Conservation (phyloP, 2,797 vertebrate genomes). For the Gambusia yucatana region DNA sequence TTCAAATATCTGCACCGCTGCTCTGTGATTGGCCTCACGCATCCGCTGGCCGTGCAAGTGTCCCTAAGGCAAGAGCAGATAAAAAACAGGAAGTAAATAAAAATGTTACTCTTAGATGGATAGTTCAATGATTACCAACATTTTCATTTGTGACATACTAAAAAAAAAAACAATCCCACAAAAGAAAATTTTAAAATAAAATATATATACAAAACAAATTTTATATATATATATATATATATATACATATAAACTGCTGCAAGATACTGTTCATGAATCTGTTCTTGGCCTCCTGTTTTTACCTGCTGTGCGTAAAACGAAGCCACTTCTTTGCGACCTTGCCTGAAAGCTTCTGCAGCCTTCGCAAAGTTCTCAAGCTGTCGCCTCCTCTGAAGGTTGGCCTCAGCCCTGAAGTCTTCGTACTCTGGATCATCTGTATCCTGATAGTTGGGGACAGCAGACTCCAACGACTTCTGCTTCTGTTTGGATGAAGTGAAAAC, state of each 20-base stretch:
- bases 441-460: conserved; percentile 77
- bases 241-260: background rate
- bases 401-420: conserved; percentile 92
- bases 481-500: conserved; percentile 24
- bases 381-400: conserved; percentile 86
- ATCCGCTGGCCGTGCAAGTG: conserved; percentile 90
- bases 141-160: background rate
- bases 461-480: conserved; percentile 50
- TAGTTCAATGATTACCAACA: background rate
- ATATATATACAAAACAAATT: too few relatives aligned
- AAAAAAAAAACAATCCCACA: background rate
- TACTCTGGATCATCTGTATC: conserved; percentile 91
- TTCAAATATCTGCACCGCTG: conserved; percentile 92
- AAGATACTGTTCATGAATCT: background rate
- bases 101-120: background rate
- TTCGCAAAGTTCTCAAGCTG: conserved; percentile 90
- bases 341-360: conserved; percentile 90
- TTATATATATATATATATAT: too few relatives aligned
- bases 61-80: conserved; percentile 77
- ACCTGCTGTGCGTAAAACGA: conserved; percentile 95
- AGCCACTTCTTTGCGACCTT: conserved; percentile 91
- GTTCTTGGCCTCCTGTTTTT: conserved; percentile 14
- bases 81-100: background rate
- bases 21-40: conserved; percentile 93
- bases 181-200: too few relatives aligned